These are phyloP conservation scores for Eueides isabella DNA, from an alignment of 1,140 invertebrate genomes.

Conservation along the genomic window DNA sequence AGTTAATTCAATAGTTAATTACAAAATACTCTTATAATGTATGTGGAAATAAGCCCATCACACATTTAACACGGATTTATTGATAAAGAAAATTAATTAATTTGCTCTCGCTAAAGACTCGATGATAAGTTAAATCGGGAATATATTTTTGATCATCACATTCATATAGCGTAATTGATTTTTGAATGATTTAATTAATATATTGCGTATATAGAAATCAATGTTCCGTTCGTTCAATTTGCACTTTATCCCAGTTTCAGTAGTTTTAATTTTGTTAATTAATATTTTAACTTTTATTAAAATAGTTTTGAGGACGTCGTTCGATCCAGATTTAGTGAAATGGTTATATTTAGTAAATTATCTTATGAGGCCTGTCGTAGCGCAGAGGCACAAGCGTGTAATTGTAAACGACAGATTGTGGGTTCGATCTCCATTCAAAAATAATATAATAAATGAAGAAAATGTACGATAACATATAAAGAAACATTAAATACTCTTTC, in stretches of 20 bases:
- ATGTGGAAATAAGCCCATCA: neutral
- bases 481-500: no score
- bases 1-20: neutral
- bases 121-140: constrained; percentile 4
- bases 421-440: no score
- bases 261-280: no score
- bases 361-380: no score
- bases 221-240: neutral
- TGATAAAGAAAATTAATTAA: constrained; percentile 12
- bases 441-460: no score
- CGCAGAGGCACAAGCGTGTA: no score
- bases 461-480: no score
- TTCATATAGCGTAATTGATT: neutral
- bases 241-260: neutral
- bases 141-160: constrained; percentile 10
- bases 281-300: no score
- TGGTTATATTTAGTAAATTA: no score
- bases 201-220: neutral
- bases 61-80: neutral
- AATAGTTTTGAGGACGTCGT: no score
- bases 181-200: neutral
- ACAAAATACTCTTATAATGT: neutral
- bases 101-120: neutral
- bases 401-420: no score
- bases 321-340: no score